These are phyloP conservation scores for Melanophora roralis DNA, from an alignment of 2,888 invertebrate genomes.

Conservation along the genomic window DNA sequence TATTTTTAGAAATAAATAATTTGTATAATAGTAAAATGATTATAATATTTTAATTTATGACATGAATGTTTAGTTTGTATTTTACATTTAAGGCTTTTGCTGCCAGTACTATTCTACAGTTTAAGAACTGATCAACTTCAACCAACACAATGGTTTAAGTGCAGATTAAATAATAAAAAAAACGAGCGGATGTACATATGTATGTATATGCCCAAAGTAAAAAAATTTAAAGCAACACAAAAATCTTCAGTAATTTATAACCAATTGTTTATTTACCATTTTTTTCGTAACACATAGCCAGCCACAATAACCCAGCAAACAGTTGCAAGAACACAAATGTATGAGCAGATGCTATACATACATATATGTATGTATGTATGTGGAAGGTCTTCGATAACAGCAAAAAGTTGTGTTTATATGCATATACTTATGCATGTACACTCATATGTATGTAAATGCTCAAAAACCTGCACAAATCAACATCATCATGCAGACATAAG, in stretches of 20 bases:
- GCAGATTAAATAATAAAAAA: too few relatives aligned
- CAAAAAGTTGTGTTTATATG: background rate
- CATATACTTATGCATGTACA: background rate
- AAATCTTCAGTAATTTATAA: constrained; percentile 17
- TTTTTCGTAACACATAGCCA: constrained; percentile 31
- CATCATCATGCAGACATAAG: background rate
- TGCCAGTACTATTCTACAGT: too few relatives aligned
- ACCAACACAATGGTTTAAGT: too few relatives aligned
- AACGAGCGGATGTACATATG: background rate
- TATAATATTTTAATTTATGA: too few relatives aligned
- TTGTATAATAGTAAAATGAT: too few relatives aligned
- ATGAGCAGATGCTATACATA: constrained; percentile 7
- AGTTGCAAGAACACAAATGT: constrained; percentile 14
- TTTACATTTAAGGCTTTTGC: too few relatives aligned
- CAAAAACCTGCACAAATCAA: too few relatives aligned
- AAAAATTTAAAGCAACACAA: background rate
- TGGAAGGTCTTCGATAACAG: constrained; percentile 22
- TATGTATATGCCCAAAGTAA: background rate
- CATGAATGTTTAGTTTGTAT: too few relatives aligned
- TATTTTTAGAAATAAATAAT: too few relatives aligned
- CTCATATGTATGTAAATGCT: too few relatives aligned
- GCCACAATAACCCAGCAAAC: constrained; percentile 10
- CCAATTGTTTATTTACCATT: constrained; percentile 24
- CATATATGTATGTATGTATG: background rate
- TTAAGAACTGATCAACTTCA: background rate